Conservation (phyloP, 2,797 vertebrate species). For the Squalus acanthias region DNA sequence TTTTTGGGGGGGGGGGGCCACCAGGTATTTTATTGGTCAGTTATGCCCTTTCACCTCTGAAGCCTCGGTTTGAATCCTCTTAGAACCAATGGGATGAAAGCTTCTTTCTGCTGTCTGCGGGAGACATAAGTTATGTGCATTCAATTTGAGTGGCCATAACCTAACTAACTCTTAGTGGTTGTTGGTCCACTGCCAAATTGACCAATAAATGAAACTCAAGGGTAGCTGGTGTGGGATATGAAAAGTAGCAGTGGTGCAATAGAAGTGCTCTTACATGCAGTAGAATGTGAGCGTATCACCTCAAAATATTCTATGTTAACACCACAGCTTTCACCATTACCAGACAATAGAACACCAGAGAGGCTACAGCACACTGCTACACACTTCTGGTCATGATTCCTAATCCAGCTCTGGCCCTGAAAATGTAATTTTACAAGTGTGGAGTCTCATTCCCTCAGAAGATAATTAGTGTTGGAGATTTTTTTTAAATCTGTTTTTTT, state of each 20-base stretch:
- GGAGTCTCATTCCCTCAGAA: no score
- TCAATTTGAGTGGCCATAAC: not conserved
- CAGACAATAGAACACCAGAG: not conserved
- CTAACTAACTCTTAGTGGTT: not conserved
- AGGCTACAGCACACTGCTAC: not conserved
- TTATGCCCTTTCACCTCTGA: not conserved
- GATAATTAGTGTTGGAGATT: no score
- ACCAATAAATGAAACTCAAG: not conserved
- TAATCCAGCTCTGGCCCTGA: not conserved
- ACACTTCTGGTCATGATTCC: not conserved
- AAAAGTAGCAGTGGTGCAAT: no score
- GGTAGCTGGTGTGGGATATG: no score
- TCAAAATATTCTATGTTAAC: not conserved
- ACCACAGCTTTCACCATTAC: not conserved
- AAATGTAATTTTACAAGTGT: no score
- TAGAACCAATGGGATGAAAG: not conserved
- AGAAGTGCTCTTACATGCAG: no score
- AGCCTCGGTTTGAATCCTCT: not conserved
- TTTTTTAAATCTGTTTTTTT: no score
- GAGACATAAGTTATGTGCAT: not conserved
- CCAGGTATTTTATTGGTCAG: not conserved
- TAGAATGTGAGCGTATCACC: not conserved
- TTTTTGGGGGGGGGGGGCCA: not conserved
- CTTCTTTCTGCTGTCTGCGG: not conserved
- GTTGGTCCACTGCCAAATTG: not conserved